Base-by-base conservation (phyloP, 2,888 invertebrate species). In the Drosophila yooni region DNA sequence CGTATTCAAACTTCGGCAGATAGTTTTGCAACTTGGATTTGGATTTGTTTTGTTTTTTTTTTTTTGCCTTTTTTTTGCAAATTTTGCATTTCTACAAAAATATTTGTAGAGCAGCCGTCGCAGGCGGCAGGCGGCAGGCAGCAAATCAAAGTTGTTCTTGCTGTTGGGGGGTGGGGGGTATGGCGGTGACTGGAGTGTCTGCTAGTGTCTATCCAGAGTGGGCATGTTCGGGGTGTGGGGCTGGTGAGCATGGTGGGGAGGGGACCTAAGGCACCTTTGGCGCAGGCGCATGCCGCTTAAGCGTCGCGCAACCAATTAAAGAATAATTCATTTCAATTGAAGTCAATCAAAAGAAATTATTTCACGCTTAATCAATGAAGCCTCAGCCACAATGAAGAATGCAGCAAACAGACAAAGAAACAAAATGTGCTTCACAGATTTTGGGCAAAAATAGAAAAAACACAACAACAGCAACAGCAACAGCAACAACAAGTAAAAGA, bases 291-390 rank as follows among this genome's bases (percentile, higher is more conserved):
- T 38, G 65, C 76, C 50, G 72, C 68, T 82, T 84, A 58, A 70
- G 68, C 82, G 46, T 46, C 73, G 79, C 76, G 65, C 73, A 66
- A 72, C 75, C 90, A 91, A 91, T 89, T 90, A 88, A 88, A 84
- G 80, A 86, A 88, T 86, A 89, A 89, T 89, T 91, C 89, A 89
- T 91, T 89, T 89, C 90, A 89, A 89, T 89, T 89, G 91, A 90
- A 86, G 80, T 82, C 91, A 89, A 89, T 89, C 88, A 89, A 90
- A 84, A 90, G 82, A 81, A 89, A 88, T 90, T 85, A 90, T 89
- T 89, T 89, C 88, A 91, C 88, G 90, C 88, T 90, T 86, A 91
- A 91, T 90, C 90, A 90, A 87, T 88, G 82, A 82, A 77, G 85
- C 74, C 57, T 21, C 51, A 43, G 51, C 34, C 74, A 70, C 58